Evolutionary conservation across 1,140 invertebrate species (phyloP).

Genomic region (Mercenaria mercenaria): DNA sequence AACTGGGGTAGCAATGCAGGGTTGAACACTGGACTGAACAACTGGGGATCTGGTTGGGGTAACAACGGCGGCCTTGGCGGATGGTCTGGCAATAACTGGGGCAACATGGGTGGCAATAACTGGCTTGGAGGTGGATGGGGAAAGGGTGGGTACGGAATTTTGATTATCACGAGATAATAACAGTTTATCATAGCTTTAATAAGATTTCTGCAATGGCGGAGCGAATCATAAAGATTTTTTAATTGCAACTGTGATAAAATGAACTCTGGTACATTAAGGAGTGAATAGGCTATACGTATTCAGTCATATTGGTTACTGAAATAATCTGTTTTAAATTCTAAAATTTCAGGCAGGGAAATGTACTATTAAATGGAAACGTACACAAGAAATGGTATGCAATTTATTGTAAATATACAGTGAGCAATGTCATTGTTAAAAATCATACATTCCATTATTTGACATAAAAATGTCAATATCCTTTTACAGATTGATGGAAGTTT

Average conservation of each 20-base stretch:
- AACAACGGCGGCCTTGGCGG: neutral
- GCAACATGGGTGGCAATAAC: neutral
- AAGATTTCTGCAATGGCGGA: no score
- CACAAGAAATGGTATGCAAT: neutral
- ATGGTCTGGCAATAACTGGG: neutral
- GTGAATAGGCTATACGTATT: no score
- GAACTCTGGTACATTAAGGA: no score
- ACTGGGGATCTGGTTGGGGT: neutral
- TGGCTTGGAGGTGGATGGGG: neutral
- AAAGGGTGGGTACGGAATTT: neutral
- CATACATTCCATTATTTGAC: no score
- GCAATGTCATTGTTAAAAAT: no score
- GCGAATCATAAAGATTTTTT: no score
- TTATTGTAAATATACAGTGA: neutral
- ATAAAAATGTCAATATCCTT: no score
- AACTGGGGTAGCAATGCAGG: neutral
- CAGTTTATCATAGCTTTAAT: no score
- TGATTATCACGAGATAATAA: neutral
- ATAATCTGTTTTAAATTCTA: no score
- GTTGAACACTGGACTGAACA: neutral
- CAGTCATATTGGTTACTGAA: no score
- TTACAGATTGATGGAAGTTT: no score
- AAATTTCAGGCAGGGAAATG: neutral
- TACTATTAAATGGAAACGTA: constrained; percentile 11
- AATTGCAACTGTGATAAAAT: no score